Evolutionary conservation across 2,113 vertebrate species (phyloP), one percentile per base, ranked within the genome.

Genomic region (Accipiter cooperii): DNA sequence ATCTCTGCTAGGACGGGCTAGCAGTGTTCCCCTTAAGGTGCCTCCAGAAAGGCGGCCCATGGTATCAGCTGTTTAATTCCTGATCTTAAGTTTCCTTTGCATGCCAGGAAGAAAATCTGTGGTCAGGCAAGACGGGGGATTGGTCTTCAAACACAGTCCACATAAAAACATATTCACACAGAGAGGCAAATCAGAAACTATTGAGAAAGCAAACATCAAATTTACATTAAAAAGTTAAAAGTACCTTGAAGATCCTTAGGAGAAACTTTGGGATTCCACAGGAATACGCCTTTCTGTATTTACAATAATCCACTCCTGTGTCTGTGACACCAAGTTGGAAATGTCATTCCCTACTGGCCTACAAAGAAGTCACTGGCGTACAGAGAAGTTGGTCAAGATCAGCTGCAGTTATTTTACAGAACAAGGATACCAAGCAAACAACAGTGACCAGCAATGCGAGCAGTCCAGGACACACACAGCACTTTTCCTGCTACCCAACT

Each of bases 391-490:
- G 42, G 57, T 44, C 84, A 92, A 70, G 60, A 79, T 20, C 38
- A 44, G 31, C 51, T 89, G 42, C 61, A 0, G 0, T 19, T 88
- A 58, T 26, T 86, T 55, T 38, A 78, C 22, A 52, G 47, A 80
- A 16, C 47, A 54, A 64, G 47, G 65, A 75, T 21, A 12, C 24
- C n/a, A 47, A 65, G 49, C 44, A 73, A 81, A 79, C 29, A 47
- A 36, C 64, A 76, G 13, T 19, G 7, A 64, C n/a, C 4, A 0
- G 13, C 14, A 17, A 9, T 2, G 0, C 0, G 0, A 91, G 33
- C 31, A n/a, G 24, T n/a, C 52, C 18, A 64, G 14, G 58, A 55
- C 12, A 44, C n/a, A 33, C 13, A 24, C 6, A 44, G 40, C 31
- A 38, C 15, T 26, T 66, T 71, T 42, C 29, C 51, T 26, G 51